phyloP scores from a whole-genome alignment of 2,888 invertebrate species.

The Troides oblongomaculatus region DNA sequence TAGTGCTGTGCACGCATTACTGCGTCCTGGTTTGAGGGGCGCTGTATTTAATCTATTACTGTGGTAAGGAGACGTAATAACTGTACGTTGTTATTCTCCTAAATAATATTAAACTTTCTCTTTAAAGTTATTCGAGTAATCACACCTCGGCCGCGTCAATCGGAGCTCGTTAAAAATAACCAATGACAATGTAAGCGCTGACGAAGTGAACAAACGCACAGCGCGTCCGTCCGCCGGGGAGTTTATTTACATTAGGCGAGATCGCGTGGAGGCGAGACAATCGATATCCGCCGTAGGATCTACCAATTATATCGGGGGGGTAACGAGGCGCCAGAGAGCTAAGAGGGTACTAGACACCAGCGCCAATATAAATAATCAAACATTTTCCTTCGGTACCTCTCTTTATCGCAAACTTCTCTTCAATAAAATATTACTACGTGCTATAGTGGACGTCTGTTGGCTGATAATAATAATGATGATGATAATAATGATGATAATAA shows the following conservation, averaged over 20 bases:
- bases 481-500: too few relatives aligned
- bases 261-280: constrained; percentile 41
- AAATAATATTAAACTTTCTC: too few relatives aligned
- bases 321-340: constrained; percentile 50
- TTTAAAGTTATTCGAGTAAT: neutral
- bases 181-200: constrained; percentile 3
- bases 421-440: too few relatives aligned
- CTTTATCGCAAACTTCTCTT: too few relatives aligned
- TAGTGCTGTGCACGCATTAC: too few relatives aligned
- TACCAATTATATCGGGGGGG: constrained; percentile 67
- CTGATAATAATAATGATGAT: too few relatives aligned
- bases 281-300: constrained; percentile 63
- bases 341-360: constrained; percentile 28
- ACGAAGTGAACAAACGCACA: constrained; percentile 10
- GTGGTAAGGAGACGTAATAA: too few relatives aligned
- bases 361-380: constrained; percentile 3
- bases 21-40: too few relatives aligned
- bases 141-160: constrained; percentile 5
- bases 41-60: neutral
- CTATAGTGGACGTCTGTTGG: too few relatives aligned
- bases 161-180: constrained; percentile 29
- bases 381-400: neutral
- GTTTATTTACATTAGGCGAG: constrained; percentile 31
- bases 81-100: neutral
- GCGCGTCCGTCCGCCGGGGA: constrained; percentile 23